Percentiles rank a stretch among this genome's conserved stretches.
phyloP scores from a whole-genome alignment of 2,888 invertebrate species.

The Scelioninae gen. 2 region DNA sequence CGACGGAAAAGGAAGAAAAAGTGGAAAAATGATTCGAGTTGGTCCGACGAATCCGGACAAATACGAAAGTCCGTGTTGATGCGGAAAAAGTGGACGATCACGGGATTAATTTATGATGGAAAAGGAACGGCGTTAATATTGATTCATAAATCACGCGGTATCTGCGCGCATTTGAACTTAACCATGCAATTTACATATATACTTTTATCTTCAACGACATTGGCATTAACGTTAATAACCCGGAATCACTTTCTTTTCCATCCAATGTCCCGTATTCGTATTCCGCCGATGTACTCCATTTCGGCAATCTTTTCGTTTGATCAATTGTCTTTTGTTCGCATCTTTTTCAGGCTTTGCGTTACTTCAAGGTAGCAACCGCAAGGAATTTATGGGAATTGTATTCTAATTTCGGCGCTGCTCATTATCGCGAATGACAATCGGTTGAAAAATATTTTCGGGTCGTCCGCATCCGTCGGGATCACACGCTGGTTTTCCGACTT shows the following conservation, averaged over 20 bases:
- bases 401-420: conserved; percentile 33
- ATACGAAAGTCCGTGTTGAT: conserved; percentile 13
- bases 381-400: conserved; percentile 45
- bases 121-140: too few species aligned
- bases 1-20: too few species aligned
- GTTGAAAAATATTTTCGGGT: conserved; percentile 36
- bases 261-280: conserved; percentile 32
- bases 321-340: conserved; percentile 40
- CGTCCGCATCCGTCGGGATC: conserved; percentile 24
- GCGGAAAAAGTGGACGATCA: conserved; percentile 2
- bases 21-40: conserved; percentile 24
- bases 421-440: conserved; percentile 52
- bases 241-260: conserved; percentile 19
- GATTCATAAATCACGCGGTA: conserved; percentile 17
- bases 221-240: conserved; percentile 28
- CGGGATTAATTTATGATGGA: conserved; percentile 2
- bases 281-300: conserved; percentile 22
- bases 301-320: conserved; percentile 28
- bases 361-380: conserved; percentile 20
- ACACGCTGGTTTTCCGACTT: conserved; percentile 47
- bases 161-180: neutral
- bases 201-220: conserved; percentile 25
- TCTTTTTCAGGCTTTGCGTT: conserved; percentile 32
- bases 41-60: neutral
- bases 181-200: neutral